Evolutionary conservation across 2,113 vertebrate genomes (phyloP).

Genomic region (Pituophis catenifer): DNA sequence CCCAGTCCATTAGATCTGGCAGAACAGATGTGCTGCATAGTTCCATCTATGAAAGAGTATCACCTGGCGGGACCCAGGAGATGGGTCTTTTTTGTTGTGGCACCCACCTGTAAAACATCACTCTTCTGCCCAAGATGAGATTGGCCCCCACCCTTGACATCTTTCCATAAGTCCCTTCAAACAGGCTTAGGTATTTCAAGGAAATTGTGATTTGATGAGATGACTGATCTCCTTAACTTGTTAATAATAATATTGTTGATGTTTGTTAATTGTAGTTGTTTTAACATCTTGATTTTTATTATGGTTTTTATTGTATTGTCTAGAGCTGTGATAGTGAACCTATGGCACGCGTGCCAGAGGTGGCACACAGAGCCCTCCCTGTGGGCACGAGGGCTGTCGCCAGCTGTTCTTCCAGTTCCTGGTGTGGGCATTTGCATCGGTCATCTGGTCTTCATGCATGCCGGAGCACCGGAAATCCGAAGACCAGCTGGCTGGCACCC

Average conservation of each 20-base stretch:
- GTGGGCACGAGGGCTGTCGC: no score
- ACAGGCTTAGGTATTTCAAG: not conserved
- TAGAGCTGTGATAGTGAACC: not conserved
- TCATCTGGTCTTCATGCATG: no score
- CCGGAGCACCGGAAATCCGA: no score
- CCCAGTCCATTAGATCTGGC: not conserved
- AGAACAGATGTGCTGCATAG: not conserved
- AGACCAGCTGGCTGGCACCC: no score
- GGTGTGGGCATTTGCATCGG: no score
- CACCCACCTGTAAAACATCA: not conserved
- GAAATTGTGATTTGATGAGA: not conserved
- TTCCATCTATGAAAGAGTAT: not conserved
- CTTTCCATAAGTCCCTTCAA: not conserved
- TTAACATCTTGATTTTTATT: not conserved
- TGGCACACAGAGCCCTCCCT: no score
- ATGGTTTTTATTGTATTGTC: not conserved
- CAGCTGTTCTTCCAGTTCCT: no score
- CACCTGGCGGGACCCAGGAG: not conserved
- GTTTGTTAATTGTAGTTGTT: not conserved
- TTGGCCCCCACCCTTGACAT: not conserved
- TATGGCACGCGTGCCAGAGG: no score
- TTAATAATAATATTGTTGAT: not conserved
- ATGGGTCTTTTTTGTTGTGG: not conserved
- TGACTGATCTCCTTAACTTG: not conserved
- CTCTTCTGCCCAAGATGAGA: not conserved